These are phyloP conservation scores for Caenorhabditis panamensis DNA, from an alignment of 2,888 invertebrate genomes.

Conservation along the genomic window DNA sequence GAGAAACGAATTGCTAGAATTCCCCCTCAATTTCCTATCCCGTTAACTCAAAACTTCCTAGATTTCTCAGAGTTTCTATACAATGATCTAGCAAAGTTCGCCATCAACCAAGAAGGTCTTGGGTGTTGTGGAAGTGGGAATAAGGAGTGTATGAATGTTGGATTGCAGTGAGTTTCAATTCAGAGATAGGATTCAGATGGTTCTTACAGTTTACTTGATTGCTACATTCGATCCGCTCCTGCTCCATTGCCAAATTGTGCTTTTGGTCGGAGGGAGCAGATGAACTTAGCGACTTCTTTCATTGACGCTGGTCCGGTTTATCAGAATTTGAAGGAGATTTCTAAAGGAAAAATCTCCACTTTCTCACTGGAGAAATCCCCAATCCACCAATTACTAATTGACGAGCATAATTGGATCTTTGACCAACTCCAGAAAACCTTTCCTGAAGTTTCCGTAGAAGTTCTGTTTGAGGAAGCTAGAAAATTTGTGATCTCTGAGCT, in stretches of 20 bases:
- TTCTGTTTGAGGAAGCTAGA: slow-evolving; percentile 81
- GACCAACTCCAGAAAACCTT: slow-evolving; percentile 29
- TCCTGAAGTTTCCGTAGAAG: slow-evolving; percentile 54
- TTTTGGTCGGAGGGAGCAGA: slow-evolving; percentile 48
- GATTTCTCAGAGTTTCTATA: slow-evolving; percentile 53
- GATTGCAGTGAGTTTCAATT: slow-evolving; percentile 33
- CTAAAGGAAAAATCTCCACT: slow-evolving; percentile 17
- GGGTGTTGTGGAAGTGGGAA: slow-evolving; percentile 38
- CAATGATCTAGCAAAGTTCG: slow-evolving; percentile 38
- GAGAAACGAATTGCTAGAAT: slow-evolving; percentile 27
- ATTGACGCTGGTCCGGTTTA: slow-evolving; percentile 64
- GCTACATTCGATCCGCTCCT: slow-evolving; percentile 54
- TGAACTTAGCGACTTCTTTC: slow-evolving; percentile 62
- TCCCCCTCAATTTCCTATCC: neutral
- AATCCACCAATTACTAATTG: slow-evolving; percentile 24
- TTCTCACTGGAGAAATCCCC: neutral
- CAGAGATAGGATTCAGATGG: too few relatives aligned
- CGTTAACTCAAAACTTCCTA: slow-evolving; percentile 29
- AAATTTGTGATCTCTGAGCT: slow-evolving; percentile 83
- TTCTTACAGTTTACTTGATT: slow-evolving; percentile 46
- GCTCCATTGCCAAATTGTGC: slow-evolving; percentile 35
- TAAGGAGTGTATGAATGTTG: slow-evolving; percentile 43
- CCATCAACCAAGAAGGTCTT: slow-evolving; percentile 33
- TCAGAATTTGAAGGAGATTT: slow-evolving; percentile 38
- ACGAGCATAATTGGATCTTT: slow-evolving; percentile 52